A percentile compares a stretch with the other conserved stretches of the same genome.
These are phyloP conservation scores for Caenorhabditis sp. DNA, from an alignment of 2,888 invertebrate genomes.

Conservation along the genomic window DNA sequence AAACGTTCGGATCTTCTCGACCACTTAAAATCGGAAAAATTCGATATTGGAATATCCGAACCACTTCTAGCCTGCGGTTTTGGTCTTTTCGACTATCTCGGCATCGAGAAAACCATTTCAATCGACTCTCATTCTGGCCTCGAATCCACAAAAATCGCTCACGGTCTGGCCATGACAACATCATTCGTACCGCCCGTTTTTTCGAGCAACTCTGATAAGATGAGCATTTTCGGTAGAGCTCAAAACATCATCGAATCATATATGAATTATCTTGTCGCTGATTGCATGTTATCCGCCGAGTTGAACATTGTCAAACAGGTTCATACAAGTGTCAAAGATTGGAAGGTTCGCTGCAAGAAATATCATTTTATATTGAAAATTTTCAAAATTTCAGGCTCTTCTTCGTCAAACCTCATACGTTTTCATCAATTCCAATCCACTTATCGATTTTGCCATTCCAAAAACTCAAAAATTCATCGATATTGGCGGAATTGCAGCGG, in stretches of 20 bases:
- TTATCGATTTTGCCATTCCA: slow-evolving; percentile 28
- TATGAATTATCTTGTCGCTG: slow-evolving; percentile 10
- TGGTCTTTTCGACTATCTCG: slow-evolving; percentile 39
- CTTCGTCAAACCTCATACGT: slow-evolving; percentile 17
- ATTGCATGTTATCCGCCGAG: slow-evolving; percentile 14
- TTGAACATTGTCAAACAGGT: slow-evolving; percentile 16
- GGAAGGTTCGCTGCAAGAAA: too few relatives aligned
- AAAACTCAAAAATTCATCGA: slow-evolving; percentile 22
- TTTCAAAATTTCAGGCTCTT: too few relatives aligned
- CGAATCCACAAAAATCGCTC: slow-evolving; percentile 20
- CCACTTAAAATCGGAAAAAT: slow-evolving; percentile 41
- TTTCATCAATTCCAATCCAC: slow-evolving; percentile 25
- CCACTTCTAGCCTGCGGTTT: slow-evolving; percentile 49
- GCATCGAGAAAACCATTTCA: slow-evolving; percentile 26
- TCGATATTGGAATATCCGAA: slow-evolving; percentile 53
- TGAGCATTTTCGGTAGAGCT: slow-evolving; percentile 16
- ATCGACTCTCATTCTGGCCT: slow-evolving; percentile 37
- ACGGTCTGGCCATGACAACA: slow-evolving; percentile 20
- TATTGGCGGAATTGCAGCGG: slow-evolving; percentile 26
- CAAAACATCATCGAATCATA: slow-evolving; percentile 18
- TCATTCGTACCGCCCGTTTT: slow-evolving; percentile 22
- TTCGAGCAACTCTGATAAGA: slow-evolving; percentile 19
- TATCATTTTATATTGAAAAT: too few relatives aligned
- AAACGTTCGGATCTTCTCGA: slow-evolving; percentile 38
- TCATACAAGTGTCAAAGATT: slow-evolving; percentile 11